Conservation (phyloP, 2,797 vertebrate genomes). For the Phrynocephalus forsythii region DNA sequence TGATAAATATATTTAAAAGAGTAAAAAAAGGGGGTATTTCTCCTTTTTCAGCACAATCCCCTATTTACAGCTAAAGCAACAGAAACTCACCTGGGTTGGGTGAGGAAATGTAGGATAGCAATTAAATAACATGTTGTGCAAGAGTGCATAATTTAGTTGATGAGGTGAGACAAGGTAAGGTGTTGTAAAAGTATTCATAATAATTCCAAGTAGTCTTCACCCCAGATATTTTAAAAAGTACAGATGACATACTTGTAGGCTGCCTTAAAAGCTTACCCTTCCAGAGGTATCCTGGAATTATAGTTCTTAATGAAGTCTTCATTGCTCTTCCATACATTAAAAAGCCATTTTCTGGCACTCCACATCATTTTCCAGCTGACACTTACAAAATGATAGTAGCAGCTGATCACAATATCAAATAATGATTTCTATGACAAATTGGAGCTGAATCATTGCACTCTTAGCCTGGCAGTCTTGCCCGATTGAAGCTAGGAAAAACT, state of each 20-base stretch:
- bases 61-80: neutral
- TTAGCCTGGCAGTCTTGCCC: no score
- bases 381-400: neutral
- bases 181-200: neutral
- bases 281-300: neutral
- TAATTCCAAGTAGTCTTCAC: slow-evolving; percentile 1
- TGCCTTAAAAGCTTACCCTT: slow-evolving; percentile 13
- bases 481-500: no score
- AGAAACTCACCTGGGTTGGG: neutral
- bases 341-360: no score
- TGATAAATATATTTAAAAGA: no score
- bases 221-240: slow-evolving; percentile 8
- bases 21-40: neutral
- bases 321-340: neutral
- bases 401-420: slow-evolving; percentile 18
- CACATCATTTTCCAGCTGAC: slow-evolving; percentile 14
- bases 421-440: neutral
- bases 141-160: neutral
- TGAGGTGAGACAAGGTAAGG: neutral
- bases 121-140: slow-evolving; percentile 13
- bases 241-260: neutral
- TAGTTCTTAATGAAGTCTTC: slow-evolving; percentile 11
- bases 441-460: neutral
- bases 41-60: neutral
- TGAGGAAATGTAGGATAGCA: neutral